Conservation (phyloP, 2,797 vertebrate genomes). For the Pangasius krempfi region DNA sequence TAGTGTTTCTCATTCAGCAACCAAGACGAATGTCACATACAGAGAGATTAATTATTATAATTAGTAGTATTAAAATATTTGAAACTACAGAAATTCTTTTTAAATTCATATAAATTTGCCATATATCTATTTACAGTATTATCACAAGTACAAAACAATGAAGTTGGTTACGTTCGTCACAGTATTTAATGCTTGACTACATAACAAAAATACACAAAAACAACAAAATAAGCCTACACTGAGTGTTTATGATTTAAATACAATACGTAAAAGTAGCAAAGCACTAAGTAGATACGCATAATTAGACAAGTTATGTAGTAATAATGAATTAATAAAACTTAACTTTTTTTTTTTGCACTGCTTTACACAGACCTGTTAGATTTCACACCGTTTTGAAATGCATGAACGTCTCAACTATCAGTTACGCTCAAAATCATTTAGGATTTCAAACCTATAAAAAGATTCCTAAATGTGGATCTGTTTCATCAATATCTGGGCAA, state of each 20-base stretch:
- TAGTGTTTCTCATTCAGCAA: not conserved
- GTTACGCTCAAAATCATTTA: not conserved
- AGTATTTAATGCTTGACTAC: not conserved
- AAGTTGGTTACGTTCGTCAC: not conserved
- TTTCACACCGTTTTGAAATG: too few relatives aligned
- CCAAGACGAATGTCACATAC: not conserved
- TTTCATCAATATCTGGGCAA: too few relatives aligned
- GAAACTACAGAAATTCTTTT: not conserved
- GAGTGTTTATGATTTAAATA: not conserved
- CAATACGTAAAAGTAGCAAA: not conserved
- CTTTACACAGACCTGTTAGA: too few relatives aligned
- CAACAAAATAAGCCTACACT: not conserved
- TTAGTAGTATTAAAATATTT: not conserved
- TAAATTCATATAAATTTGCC: not conserved
- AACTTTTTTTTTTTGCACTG: too few relatives aligned
- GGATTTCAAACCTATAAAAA: too few relatives aligned
- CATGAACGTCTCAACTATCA: not conserved
- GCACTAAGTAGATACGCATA: not conserved
- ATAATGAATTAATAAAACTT: not conserved
- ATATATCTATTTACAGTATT: not conserved
- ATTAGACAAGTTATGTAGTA: not conserved
- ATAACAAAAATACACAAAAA: not conserved
- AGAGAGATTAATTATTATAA: not conserved
- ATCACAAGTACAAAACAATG: not conserved
- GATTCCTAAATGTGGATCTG: not conserved